Evolutionary conservation across 64 coral and sea anemone genomes (phyloP), one percentile per base, ranked within the genome.

Genomic region (Pocillopora verrucosa): DNA sequence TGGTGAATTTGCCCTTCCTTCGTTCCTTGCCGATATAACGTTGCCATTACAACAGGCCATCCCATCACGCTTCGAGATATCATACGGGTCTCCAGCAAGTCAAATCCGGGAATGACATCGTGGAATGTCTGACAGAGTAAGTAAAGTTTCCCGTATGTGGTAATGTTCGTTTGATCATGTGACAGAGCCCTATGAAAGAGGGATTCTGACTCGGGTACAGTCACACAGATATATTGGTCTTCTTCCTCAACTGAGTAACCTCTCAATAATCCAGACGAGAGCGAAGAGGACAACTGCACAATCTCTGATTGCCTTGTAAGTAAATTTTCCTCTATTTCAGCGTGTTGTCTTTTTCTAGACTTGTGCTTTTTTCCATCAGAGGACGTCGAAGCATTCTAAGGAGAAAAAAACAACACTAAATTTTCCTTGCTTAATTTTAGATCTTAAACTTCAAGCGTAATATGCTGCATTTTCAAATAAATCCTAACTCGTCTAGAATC

Each of bases 11-110:
- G 92, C 0, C 96, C 96, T 60, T 95, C 96, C 36, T 88, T 90
- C 1, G 93, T 87, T 3, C 96, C 96, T 36, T 89, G 73, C 72
- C 89, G 88, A 69, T 95, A 98, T 22, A 98, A 64, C 10, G 96
- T 98, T 72, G 93, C 96, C 82, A 98, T 92, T 58, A 92, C 87
- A 72, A 98, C 61, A 45, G 96, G 96, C 90, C 96, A 98, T 37
- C 93, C 96, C 30, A 87, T 88, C 56, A 94, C 91, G 34, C 85
- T 91, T 59, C 86, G 87, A 11, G 93, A 98, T 51, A 98, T 92
- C 74, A 98, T 89, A 26, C 96, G 84, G 87, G 93, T 95, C 77
- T 98, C 96, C 26, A 98, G 80, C 76, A 98, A 77, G 58, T 92
- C 90, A 76, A 95, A 98, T 38, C 96, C 96, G 56, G 93, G 96